Evolutionary conservation across 30 jellyfish, hydroid and myxozoan genomes (phyloP), one percentile per base, ranked within the genome.

Genomic region (Pseudorhiza aurosa): DNA sequence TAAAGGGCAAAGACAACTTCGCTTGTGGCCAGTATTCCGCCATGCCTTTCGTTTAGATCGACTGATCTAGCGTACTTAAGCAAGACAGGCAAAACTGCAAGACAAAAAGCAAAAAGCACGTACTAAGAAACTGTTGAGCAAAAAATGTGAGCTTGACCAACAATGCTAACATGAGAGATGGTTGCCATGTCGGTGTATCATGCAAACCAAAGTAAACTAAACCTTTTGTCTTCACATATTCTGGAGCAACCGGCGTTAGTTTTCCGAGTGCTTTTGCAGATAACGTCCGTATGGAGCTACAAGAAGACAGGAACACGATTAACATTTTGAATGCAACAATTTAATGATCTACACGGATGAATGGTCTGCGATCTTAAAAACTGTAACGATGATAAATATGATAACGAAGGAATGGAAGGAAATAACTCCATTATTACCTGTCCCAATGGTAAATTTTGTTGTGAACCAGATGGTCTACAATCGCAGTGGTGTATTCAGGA

Each of bases 361-460:
- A n/a, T n/a, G n/a, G n/a, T n/a, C n/a, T n/a, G n/a, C n/a, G n/a
- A n/a, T n/a, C n/a, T n/a, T n/a, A n/a, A n/a, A n/a, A n/a, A n/a
- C n/a, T n/a, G n/a, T n/a, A n/a, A n/a, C n/a, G n/a, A n/a, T n/a
- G n/a, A n/a, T n/a, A n/a, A n/a, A n/a, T n/a, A n/a, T n/a, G n/a
- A n/a, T n/a, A n/a, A n/a, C n/a, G n/a, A n/a, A n/a, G n/a, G n/a
- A n/a, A n/a, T n/a, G n/a, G n/a, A n/a, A n/a, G n/a, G 50, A 39
- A 39, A 39, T 39, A 39, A 39, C 7, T 12, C 7, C 7, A 47
- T 8, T 8, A 7, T 68, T 60, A 90, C 97, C 93, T 77, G 87
- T 90, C 97, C 97, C 97, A 90, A 40, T 90, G 97, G 27, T 72
- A 50, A 8, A 78, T 25, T 79, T 90, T 90, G 17, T 26, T 72